Evolutionary conservation across 2,888 invertebrate genomes (phyloP).

Genomic region (Melangyna quadrimaculata): DNA sequence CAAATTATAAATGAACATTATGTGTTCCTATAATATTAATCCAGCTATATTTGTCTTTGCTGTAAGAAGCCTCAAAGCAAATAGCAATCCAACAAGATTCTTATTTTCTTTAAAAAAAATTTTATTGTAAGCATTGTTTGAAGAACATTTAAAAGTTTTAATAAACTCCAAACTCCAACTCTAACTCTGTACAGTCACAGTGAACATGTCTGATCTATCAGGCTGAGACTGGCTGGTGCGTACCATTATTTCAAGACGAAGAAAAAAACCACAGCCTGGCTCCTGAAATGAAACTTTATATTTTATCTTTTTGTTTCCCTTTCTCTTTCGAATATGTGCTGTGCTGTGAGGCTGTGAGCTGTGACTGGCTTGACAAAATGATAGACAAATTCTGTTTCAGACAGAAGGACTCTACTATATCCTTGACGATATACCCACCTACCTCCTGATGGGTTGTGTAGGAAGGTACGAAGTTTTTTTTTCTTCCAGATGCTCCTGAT

Average conservation of each 20-base stretch:
- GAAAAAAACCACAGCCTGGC: background rate
- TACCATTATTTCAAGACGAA: conserved; percentile 6
- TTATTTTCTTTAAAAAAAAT: conserved; percentile 27
- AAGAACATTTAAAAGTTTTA: conserved; percentile 39
- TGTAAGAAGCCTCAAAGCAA: conserved; percentile 34
- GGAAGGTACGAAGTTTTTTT: background rate
- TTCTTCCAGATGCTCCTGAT: no score
- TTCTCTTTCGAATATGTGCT: background rate
- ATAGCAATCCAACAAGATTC: conserved; percentile 48
- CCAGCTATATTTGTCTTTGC: background rate
- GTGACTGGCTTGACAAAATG: conserved; percentile 47
- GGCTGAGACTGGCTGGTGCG: background rate
- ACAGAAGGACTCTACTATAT: conserved; percentile 7
- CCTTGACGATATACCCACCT: background rate
- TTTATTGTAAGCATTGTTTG: conserved; percentile 50
- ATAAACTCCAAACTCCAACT: conserved; percentile 34
- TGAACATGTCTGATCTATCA: background rate
- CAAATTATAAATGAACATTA: conserved; percentile 3
- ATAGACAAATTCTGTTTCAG: conserved; percentile 42
- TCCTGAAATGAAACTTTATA: conserved; percentile 6
- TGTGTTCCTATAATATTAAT: background rate
- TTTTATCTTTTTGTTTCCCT: background rate
- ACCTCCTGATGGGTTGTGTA: background rate
- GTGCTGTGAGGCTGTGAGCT: background rate
- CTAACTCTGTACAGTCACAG: no score